phyloP scores from a whole-genome alignment of 2,797 vertebrate genomes.

The Poecilia picta region DNA sequence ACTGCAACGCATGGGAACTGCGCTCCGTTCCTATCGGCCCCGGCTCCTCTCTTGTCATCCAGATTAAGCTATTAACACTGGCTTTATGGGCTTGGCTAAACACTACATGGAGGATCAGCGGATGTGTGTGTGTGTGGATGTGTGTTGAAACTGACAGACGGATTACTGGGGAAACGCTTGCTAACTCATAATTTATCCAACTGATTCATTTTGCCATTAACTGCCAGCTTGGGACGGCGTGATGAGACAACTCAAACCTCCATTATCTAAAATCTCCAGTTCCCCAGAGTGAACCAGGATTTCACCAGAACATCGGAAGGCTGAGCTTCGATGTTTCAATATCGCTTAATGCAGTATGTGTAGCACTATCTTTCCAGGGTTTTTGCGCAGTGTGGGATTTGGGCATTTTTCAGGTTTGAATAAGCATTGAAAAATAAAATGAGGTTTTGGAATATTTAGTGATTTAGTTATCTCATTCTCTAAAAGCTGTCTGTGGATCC shows the following conservation, averaged over 20 bases:
- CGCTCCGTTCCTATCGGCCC: slow-evolving; percentile 66
- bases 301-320: slow-evolving; percentile 40
- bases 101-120: slow-evolving; percentile 40
- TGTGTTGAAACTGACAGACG: slow-evolving; percentile 46
- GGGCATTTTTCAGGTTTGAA: background rate
- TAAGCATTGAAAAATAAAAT: background rate
- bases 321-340: slow-evolving; percentile 43
- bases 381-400: background rate
- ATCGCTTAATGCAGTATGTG: slow-evolving; percentile 22
- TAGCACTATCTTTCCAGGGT: slow-evolving; percentile 13
- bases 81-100: slow-evolving; percentile 49
- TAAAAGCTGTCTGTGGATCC: background rate
- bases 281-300: slow-evolving; percentile 27
- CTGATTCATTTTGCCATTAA: slow-evolving; percentile 41
- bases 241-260: slow-evolving; percentile 21
- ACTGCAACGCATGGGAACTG: slow-evolving; percentile 48
- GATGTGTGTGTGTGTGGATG: slow-evolving; percentile 26
- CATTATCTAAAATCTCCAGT: slow-evolving; percentile 29
- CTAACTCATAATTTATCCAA: slow-evolving; percentile 41
- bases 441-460: background rate
- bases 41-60: slow-evolving; percentile 66
- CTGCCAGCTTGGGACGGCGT: slow-evolving; percentile 33
- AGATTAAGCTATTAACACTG: slow-evolving; percentile 72
- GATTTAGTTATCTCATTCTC: background rate
- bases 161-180: slow-evolving; percentile 46